Percentiles rank a stretch among this genome's conserved stretches.
phyloP scores from a whole-genome alignment of 2,113 vertebrate species.

The Rutilus rutilus region DNA sequence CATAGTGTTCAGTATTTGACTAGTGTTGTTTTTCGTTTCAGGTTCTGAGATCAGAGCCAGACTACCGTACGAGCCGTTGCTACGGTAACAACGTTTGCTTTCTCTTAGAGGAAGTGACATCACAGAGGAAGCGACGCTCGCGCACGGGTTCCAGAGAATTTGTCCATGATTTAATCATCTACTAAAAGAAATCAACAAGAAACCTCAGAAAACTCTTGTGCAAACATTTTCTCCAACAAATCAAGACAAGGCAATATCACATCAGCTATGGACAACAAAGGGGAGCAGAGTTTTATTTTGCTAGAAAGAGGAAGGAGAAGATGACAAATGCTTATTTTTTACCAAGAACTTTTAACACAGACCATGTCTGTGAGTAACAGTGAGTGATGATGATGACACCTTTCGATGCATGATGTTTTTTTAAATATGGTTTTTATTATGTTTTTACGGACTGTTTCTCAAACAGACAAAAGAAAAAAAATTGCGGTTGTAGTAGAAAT shows the following conservation, averaged over 20 bases:
- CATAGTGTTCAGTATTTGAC: not conserved
- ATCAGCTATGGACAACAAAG: conserved; percentile 74
- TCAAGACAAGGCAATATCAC: conserved; percentile 53
- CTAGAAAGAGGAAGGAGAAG: conserved; percentile 76
- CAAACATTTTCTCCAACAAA: conserved; percentile 48
- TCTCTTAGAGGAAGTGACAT: conserved; percentile 93
- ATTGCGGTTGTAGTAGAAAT: conserved; percentile 83
- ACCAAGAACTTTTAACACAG: conserved; percentile 84
- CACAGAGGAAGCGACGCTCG: conserved; percentile 92
- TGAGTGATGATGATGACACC: conserved; percentile 66
- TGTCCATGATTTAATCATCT: conserved; percentile 56
- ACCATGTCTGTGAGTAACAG: conserved; percentile 81
- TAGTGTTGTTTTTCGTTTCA: conserved; percentile 48
- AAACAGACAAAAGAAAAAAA: conserved; percentile 73
- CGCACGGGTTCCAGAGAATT: conserved; percentile 89
- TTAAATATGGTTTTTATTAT: conserved; percentile 64
- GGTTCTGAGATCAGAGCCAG: conserved; percentile 50
- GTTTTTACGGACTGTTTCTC: conserved; percentile 63
- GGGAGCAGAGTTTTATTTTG: conserved; percentile 94
- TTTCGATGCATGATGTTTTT: conserved; percentile 87
- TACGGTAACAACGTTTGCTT: conserved; percentile 89
- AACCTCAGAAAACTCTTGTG: conserved; percentile 52
- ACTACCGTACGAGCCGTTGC: conserved; percentile 62
- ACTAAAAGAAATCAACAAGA: conserved; percentile 72
- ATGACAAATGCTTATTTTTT: conserved; percentile 80